Evolutionary conservation across 2,113 vertebrate genomes (phyloP).

Genomic region (Opisthocomus hoazin): DNA sequence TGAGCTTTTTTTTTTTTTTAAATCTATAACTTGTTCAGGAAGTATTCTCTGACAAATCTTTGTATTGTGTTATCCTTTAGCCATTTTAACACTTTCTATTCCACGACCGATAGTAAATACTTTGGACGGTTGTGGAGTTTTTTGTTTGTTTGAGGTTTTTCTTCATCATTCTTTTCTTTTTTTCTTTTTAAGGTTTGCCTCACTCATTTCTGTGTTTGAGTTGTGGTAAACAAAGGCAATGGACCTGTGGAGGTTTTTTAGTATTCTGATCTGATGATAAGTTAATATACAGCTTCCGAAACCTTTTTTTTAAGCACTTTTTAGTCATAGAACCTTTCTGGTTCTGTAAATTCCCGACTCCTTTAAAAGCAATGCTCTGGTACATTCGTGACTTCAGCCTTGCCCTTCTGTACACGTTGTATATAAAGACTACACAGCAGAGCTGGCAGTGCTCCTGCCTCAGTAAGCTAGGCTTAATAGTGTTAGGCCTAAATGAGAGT

Average conservation of each 20-base stretch:
- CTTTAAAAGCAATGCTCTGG: not conserved
- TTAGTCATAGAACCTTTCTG: not conserved
- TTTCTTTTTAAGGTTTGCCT: not conserved
- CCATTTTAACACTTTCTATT: not conserved
- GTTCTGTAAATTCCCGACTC: not conserved
- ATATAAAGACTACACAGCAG: not conserved
- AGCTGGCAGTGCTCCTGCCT: not conserved
- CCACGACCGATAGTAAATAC: not conserved
- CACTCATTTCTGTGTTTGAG: not conserved
- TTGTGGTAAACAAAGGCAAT: not conserved
- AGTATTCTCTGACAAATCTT: not conserved
- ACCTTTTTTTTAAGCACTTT: rapidly evolving
- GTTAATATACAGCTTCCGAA: not conserved
- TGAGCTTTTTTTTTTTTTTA: not conserved
- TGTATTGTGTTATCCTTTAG: not conserved
- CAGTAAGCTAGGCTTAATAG: not conserved
- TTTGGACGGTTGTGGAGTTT: not conserved
- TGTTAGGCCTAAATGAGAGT: not conserved
- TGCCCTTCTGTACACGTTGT: not conserved
- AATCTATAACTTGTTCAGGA: not conserved
- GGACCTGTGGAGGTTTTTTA: not conserved
- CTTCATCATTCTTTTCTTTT: not conserved
- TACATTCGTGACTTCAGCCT: not conserved
- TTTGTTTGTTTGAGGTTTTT: not conserved
- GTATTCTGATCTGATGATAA: not conserved